Percentiles rank a stretch among this genome's conserved stretches.
These are phyloP conservation scores for Mesochorus sp. DNA, from an alignment of 2,888 invertebrate genomes.

Conservation along the genomic window DNA sequence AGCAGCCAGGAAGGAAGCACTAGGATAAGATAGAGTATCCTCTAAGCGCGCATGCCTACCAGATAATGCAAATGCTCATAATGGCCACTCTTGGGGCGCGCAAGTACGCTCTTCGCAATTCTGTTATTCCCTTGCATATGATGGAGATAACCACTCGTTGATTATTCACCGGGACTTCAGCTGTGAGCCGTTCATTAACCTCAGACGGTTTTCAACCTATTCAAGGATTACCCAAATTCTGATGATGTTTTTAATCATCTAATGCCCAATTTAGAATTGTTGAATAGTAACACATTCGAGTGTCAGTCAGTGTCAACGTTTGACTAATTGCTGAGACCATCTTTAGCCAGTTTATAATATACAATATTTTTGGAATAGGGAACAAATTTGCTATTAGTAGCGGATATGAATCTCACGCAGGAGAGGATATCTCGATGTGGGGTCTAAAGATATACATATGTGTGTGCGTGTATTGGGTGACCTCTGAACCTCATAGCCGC, in stretches of 20 bases:
- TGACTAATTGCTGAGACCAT: too few relatives aligned
- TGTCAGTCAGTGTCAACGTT: too few relatives aligned
- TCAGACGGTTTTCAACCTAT: too few relatives aligned
- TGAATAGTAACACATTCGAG: too few relatives aligned
- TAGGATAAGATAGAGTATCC: constrained; percentile 8
- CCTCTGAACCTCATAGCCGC: constrained; percentile 35
- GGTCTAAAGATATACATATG: constrained; percentile 9
- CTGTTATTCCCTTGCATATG: not conserved
- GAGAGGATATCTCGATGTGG: constrained; percentile 33
- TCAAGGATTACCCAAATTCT: too few relatives aligned
- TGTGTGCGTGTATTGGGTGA: constrained; percentile 9
- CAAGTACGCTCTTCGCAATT: not conserved
- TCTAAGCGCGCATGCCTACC: not conserved
- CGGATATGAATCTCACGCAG: not conserved
- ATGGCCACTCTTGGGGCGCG: not conserved
- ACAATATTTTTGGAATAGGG: not conserved
- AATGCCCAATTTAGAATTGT: too few relatives aligned
- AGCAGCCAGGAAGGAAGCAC: constrained; percentile 8
- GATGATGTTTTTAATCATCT: too few relatives aligned
- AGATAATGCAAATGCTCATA: constrained; percentile 21
- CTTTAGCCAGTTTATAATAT: too few relatives aligned
- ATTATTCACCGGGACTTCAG: too few relatives aligned
- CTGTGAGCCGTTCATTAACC: too few relatives aligned
- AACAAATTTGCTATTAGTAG: not conserved
- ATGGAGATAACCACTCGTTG: not conserved